Evolutionary conservation across 2,888 invertebrate genomes (phyloP), one percentile per base, ranked within the genome.

Genomic region (Tubiluchus corallicola): DNA sequence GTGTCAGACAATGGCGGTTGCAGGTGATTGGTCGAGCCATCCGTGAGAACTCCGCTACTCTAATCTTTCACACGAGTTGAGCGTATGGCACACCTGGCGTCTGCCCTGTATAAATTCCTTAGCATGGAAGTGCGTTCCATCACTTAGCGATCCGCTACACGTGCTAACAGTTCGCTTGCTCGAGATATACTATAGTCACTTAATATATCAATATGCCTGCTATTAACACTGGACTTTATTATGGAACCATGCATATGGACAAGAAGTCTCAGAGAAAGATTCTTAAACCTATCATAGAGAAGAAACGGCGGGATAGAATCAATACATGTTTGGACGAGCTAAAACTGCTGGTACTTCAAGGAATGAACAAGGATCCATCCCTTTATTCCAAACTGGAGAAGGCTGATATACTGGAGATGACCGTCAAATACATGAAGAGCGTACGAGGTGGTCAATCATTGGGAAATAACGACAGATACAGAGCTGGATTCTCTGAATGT

Each of bases 21-120:
- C 29, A n/a, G 29, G 29, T 29, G 29, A 29, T 29, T 29, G 29
- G 29, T n/a, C 9, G 29, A 29, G 29, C 9, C 29, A n/a, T 9
- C n/a, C 29, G 29, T 29, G 29, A n/a, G 29, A 29, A 29, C 29
- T n/a, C 9, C 29, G 29, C 29, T 29, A 9, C 29, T n/a, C 29
- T 29, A 29, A 29, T 29, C 29, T 29, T 29, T 29, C 29, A 29
- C 29, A 29, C 29, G 29, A 29, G 29, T 29, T 29, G 29, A 29
- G 29, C 29, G 29, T 29, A 29, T 9, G 29, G 29, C 29, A 29
- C 29, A 29, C 29, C 29, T 29, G 29, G 29, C 29, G 29, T 29
- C 9, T n/a, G n/a, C 29, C 9, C 29, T 29, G 29, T n/a, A 29
- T 29, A 29, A 29, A 29, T 29, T 9, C 29, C 29, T 9, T 9